phyloP scores from a whole-genome alignment of 2,113 vertebrate genomes.

The Heterotilapia buettikoferi region DNA sequence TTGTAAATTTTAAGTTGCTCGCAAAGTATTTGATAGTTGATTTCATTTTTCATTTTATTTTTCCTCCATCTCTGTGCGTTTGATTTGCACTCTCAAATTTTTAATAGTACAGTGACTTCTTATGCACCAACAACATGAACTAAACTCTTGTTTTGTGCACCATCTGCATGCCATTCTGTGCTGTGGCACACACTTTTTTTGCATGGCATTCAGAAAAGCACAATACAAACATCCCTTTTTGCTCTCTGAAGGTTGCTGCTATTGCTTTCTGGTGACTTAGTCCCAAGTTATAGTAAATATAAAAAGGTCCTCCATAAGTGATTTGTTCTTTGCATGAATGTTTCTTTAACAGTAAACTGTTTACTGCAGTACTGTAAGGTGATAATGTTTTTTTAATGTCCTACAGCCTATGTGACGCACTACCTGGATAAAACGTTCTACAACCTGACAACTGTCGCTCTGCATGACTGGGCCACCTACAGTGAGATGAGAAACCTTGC shows the following conservation, averaged over 20 bases:
- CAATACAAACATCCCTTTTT: not conserved
- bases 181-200: rapidly evolving
- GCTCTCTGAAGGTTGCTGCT: not conserved
- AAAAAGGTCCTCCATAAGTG: not conserved
- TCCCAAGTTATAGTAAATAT: not conserved
- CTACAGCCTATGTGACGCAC: slow-evolving; percentile 90
- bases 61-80: too few species aligned
- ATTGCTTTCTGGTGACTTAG: not conserved
- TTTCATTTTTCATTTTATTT: too few species aligned
- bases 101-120: rapidly evolving
- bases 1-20: too few species aligned
- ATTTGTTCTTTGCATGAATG: not conserved
- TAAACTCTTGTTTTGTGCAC: not conserved
- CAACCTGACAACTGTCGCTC: slow-evolving; percentile 94
- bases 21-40: too few species aligned
- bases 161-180: not conserved
- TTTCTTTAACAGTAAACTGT: not conserved
- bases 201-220: not conserved
- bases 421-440: slow-evolving; percentile 99
- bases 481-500: slow-evolving; percentile 98
- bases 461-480: slow-evolving; percentile 99
- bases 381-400: not conserved
- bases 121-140: not conserved
- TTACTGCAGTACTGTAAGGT: not conserved
- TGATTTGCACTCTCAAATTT: rapidly evolving